Conservation (phyloP, 2,888 invertebrate species). For the Sylvicola fuscatus region DNA sequence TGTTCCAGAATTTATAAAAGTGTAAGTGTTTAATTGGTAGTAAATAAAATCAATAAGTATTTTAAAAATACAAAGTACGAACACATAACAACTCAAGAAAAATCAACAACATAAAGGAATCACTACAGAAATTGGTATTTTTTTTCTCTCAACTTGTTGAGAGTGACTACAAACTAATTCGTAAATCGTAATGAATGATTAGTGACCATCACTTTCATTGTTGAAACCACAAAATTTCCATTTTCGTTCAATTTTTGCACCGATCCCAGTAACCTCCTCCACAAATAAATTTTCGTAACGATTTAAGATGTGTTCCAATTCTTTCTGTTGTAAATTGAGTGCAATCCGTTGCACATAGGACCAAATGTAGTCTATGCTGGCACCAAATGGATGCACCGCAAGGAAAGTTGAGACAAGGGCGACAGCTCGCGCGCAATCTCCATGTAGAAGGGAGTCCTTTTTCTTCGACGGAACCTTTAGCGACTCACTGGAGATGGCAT, state of each 20-base stretch:
- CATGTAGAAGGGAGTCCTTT: slow-evolving; percentile 5
- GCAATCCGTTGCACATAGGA: slow-evolving; percentile 74
- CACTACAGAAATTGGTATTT: too few relatives aligned
- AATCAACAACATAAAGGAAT: too few relatives aligned
- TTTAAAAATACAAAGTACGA: too few relatives aligned
- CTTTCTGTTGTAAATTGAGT: slow-evolving; percentile 44
- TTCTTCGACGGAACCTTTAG: not conserved
- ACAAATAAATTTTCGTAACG: slow-evolving; percentile 64
- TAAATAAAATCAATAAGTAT: too few relatives aligned
- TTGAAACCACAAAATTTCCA: slow-evolving; percentile 58
- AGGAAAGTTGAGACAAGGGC: slow-evolving; percentile 78
- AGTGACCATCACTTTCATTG: not conserved
- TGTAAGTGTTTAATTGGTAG: too few relatives aligned
- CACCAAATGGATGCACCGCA: slow-evolving; percentile 76
- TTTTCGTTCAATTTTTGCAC: slow-evolving; percentile 59
- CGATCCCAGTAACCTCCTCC: slow-evolving; percentile 52
- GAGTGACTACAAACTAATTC: too few relatives aligned
- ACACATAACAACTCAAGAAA: too few relatives aligned
- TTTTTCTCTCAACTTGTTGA: too few relatives aligned
- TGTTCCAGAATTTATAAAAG: too few relatives aligned
- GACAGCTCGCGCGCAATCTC: slow-evolving; percentile 49
- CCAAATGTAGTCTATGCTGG: slow-evolving; percentile 75
- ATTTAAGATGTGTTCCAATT: slow-evolving; percentile 56
- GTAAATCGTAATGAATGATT: too few relatives aligned
- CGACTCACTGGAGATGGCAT: not conserved